Evolutionary conservation across 2,888 invertebrate genomes (phyloP).

Genomic region (Siphonodentalium dalli): DNA sequence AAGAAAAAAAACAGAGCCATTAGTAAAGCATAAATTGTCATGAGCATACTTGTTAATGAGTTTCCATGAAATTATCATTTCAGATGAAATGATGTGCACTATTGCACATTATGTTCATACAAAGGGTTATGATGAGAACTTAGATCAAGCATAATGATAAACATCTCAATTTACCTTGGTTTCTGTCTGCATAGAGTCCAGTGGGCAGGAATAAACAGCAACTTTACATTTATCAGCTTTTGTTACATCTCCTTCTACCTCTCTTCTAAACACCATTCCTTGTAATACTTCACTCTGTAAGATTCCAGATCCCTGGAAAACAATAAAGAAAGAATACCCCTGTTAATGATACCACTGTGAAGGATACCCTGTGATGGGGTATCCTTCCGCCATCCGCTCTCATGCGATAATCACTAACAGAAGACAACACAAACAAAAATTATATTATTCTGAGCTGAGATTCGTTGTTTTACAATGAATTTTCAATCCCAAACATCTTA

Average conservation of each 20-base stretch:
- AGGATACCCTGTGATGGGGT: too few species aligned
- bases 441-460: too few species aligned
- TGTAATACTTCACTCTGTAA: constrained; percentile 77
- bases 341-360: too few species aligned
- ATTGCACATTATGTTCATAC: too few species aligned
- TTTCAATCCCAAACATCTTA: too few species aligned
- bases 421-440: too few species aligned
- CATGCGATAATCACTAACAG: too few species aligned
- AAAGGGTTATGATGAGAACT: background rate
- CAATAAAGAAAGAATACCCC: constrained; percentile 1
- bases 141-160: background rate
- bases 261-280: constrained; percentile 97
- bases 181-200: constrained; percentile 96
- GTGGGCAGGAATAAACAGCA: constrained; percentile 91
- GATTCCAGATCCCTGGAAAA: constrained; percentile 78
- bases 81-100: too few species aligned
- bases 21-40: too few species aligned
- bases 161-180: constrained; percentile 80
- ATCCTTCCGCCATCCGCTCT: too few species aligned
- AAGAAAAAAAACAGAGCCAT: too few species aligned
- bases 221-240: constrained; percentile 83
- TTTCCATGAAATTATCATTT: background rate
- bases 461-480: too few species aligned
- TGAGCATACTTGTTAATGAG: background rate
- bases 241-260: constrained; percentile 89